A percentile compares a stretch with the other conserved stretches of the same genome.
These are phyloP conservation scores for Lerista edwardsae DNA, from an alignment of 2,797 vertebrate species.

Conservation along the genomic window DNA sequence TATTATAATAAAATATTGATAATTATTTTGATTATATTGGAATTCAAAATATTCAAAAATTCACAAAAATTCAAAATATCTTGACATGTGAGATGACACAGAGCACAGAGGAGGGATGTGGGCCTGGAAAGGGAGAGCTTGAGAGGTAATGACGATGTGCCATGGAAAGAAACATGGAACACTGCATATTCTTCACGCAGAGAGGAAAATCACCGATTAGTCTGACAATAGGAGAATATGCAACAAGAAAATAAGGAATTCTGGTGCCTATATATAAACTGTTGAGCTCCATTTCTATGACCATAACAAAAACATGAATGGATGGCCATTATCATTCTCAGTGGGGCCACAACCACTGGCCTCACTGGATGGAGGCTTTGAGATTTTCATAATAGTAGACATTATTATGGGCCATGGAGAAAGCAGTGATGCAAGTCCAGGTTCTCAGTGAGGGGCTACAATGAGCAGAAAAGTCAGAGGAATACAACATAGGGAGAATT, in stretches of 20 bases:
- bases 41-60: not conserved
- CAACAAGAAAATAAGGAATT: not conserved
- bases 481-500: not conserved
- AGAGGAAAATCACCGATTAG: not conserved
- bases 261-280: not conserved
- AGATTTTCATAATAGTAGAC: not conserved
- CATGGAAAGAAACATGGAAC: not conserved
- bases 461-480: not conserved
- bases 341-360: not conserved
- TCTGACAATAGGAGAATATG: not conserved
- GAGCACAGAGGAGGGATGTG: not conserved
- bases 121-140: not conserved
- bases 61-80: not conserved
- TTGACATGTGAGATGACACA: not conserved
- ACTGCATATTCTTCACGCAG: not conserved
- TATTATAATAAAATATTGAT: too few relatives aligned
- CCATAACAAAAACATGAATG: not conserved
- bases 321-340: not conserved
- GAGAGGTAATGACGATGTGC: not conserved
- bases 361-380: not conserved
- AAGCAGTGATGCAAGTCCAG: not conserved
- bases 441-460: not conserved
- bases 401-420: rapidly evolving
- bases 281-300: not conserved
- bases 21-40: too few relatives aligned